These are phyloP conservation scores for Achlya flavicornis DNA, from an alignment of 2,888 invertebrate genomes.

Conservation along the genomic window DNA sequence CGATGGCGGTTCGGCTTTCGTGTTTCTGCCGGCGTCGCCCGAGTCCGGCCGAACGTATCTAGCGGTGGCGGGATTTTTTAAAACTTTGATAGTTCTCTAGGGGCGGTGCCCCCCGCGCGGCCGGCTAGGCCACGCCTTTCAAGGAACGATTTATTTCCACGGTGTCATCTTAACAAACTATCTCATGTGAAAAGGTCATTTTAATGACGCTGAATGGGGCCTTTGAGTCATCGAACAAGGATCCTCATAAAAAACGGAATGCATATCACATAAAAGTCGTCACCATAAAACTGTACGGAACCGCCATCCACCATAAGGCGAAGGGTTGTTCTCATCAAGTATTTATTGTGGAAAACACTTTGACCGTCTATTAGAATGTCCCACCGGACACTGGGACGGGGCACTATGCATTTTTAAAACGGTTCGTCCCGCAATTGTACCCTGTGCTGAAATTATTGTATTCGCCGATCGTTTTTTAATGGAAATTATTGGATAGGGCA, in stretches of 20 bases:
- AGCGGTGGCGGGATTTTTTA: too few relatives aligned
- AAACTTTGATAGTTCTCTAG: too few relatives aligned
- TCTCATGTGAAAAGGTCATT: neutral
- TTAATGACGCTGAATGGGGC: neutral
- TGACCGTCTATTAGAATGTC: slow-evolving; percentile 64
- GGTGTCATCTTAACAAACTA: too few relatives aligned
- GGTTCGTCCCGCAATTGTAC: slow-evolving; percentile 33
- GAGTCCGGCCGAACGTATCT: too few relatives aligned
- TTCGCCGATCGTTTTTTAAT: neutral
- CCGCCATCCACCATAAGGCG: slow-evolving; percentile 43
- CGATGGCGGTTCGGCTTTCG: too few relatives aligned
- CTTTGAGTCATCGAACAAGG: neutral
- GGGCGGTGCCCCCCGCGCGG: too few relatives aligned
- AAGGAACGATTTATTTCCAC: too few relatives aligned
- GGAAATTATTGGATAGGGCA: slow-evolving; percentile 1
- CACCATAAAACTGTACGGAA: slow-evolving; percentile 25
- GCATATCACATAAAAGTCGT: slow-evolving; percentile 43
- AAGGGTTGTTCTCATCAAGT: slow-evolving; percentile 73
- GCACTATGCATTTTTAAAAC: slow-evolving; percentile 68
- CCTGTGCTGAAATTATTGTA: slow-evolving; percentile 35
- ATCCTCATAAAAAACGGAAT: neutral
- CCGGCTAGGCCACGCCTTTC: too few relatives aligned
- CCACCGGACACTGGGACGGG: slow-evolving; percentile 47
- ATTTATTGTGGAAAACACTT: slow-evolving; percentile 77
- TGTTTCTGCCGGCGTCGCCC: too few relatives aligned